Evolutionary conservation across 92 coral and sea anemone genomes (phyloP), one percentile per base, ranked within the genome.

Genomic region (Porites cylindrica): DNA sequence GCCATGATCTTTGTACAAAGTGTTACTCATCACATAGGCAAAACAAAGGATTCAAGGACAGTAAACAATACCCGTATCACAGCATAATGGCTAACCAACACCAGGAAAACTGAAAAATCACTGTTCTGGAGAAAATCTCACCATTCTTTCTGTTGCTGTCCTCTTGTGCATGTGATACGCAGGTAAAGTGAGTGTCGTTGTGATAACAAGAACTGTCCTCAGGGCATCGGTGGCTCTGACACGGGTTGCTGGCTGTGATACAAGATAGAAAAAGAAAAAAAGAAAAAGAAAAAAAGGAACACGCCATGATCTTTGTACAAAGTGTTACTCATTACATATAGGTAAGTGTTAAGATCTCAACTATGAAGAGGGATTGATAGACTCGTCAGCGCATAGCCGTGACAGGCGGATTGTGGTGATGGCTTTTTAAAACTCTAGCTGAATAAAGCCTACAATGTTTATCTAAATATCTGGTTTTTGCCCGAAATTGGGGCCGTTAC

Each of bases 171-270:
- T 19, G 65, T n/a, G 62, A 10, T 11, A 65, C 59, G 66, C 83
- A 79, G 60, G 7, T 9, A 38, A 43, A 50, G 66, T 79, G 32
- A 16, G 83, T 64, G 19, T 43, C 47, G 32, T 66, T 79, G 21
- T 79, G 72, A 52, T 64, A 67, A 66, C 83, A 79, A 32, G 72
- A 23, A 12, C 72, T 13, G 32, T 79, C 51, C 59, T 79, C 66
- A 10, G 83, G 8, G 43, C 83, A 79, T 7, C 63, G 83, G 61
- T 18, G 24, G 73, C 83, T 79, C 62, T n/a, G 74, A 32, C 83
- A 79, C 6, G 83, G 83, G n/a, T 64, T 51, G 19, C 65, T 51
- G 4, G n/a, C 83, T 79, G 12, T 20, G 19, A 18, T 62, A 26
- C 29, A 26, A 1, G 12, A 38, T 3, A 38, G 43, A 54, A 54